Evolutionary conservation across 2,888 invertebrate species (phyloP).

Genomic region (Selenia dentaria): DNA sequence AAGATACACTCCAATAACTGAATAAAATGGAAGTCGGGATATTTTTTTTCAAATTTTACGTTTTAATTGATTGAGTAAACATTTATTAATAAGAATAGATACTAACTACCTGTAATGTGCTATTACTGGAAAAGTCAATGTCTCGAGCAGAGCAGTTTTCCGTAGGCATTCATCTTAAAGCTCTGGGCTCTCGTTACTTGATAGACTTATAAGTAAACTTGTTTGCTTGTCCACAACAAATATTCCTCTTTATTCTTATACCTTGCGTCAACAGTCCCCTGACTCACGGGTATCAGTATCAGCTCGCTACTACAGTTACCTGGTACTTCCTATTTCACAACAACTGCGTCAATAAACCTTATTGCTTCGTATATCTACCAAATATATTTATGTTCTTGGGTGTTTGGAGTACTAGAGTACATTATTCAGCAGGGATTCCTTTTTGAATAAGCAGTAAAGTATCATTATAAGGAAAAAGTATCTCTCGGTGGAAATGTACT

Average conservation of each 20-base stretch:
- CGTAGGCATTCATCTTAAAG: no score
- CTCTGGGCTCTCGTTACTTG: no score
- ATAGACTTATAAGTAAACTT: no score
- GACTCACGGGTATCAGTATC: constrained; percentile 71
- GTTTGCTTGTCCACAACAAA: not conserved
- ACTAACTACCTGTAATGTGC: no score
- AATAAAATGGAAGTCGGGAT: no score
- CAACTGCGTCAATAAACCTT: constrained; percentile 33
- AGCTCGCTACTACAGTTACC: constrained; percentile 65
- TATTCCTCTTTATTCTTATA: constrained; percentile 20
- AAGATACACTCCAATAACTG: no score
- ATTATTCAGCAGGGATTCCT: not conserved
- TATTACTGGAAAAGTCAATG: no score
- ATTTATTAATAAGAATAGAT: no score
- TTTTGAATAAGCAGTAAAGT: constrained; percentile 2
- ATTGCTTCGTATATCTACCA: constrained; percentile 6
- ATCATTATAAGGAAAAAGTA: not conserved
- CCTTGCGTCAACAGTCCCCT: constrained; percentile 39
- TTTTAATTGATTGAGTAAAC: no score
- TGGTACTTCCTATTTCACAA: constrained; percentile 71
- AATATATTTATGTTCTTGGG: not conserved
- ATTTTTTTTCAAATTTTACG: no score
- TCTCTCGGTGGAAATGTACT: no score
- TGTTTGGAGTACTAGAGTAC: not conserved
- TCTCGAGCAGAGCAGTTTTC: no score